Base-by-base conservation (phyloP, 2,888 invertebrate genomes). In the Ornithoptera priamus region DNA sequence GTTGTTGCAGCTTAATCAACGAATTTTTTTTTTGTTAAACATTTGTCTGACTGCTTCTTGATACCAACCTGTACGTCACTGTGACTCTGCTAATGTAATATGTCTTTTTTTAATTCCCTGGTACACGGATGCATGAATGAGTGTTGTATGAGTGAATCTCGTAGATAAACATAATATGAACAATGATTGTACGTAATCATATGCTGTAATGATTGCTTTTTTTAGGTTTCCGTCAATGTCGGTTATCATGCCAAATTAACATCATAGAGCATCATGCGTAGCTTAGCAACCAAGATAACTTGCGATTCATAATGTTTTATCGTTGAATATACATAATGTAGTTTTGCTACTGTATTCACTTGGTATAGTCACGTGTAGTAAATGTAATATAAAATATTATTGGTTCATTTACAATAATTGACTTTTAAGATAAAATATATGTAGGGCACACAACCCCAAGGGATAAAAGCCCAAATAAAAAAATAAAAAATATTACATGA, bases 41-140 rank as follows among this genome's bases (percentile, higher is more conserved):
- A 15, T 46, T 30, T 50, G 62, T 67, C 24, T 63, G 70, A 56
- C 22, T 53, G 66, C 66, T 63, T 70, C 8, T 67, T 63, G 66
- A 63, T 67, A 62, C 67, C 62, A 62, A 66, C 8, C 42, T 67
- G 24, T 36, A 46, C 63, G 67, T 63, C n/a, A 42, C 53, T 69
- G 24, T 46, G 57, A 42, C 24, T 24, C 7, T 18, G 30, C 15
- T 66, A 60, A 20, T 12, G 58, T 39, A 17, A 42, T 46, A 50
- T 36, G 65, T 65, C 20, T 62, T 58, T 62, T 42, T 4, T 59
- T 42, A 42, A 15, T 64, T 20, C 64, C 53, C 60, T 61, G 56
- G 42, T 18, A 17, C n/a, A 17, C 36, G 53, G 22, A 56, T 70
- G 70, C 70, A 70, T 70, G 57, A 58, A 22, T 58, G 12, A 58